These are phyloP conservation scores for Cydia splendana DNA, from an alignment of 1,140 invertebrate genomes.

Conservation along the genomic window DNA sequence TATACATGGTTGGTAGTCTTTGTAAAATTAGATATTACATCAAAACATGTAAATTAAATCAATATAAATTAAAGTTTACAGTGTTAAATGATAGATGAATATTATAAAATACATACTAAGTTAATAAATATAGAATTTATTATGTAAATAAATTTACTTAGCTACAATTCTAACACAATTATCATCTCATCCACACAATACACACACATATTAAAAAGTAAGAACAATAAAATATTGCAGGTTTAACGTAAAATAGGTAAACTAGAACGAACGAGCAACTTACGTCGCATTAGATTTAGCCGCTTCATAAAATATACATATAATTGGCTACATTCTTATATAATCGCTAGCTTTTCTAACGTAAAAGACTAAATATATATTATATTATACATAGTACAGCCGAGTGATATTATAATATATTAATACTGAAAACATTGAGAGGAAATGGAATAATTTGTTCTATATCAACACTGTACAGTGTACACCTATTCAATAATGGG, in stretches of 20 bases:
- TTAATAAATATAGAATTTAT: no score
- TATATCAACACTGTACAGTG: neutral
- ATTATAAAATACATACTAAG: no score
- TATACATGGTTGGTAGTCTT: no score
- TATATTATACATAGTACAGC: neutral
- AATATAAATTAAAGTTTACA: no score
- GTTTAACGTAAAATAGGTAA: neutral
- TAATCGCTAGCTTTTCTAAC: neutral
- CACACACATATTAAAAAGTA: neutral
- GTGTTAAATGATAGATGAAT: no score
- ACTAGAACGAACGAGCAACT: neutral
- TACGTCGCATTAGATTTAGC: neutral
- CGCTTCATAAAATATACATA: neutral
- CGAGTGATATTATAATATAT: neutral
- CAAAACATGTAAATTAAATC: no score
- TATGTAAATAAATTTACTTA: no score
- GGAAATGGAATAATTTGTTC: constrained; percentile 15
- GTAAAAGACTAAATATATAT: constrained; percentile 2
- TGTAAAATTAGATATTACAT: no score
- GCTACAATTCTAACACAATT: no score
- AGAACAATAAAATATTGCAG: neutral
- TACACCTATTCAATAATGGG: neutral
- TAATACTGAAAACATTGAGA: constrained; percentile 31
- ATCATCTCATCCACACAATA: no score
- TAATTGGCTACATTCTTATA: neutral